Conservation (phyloP, 2,888 invertebrate species). For the Temnothorax ravouxi region DNA sequence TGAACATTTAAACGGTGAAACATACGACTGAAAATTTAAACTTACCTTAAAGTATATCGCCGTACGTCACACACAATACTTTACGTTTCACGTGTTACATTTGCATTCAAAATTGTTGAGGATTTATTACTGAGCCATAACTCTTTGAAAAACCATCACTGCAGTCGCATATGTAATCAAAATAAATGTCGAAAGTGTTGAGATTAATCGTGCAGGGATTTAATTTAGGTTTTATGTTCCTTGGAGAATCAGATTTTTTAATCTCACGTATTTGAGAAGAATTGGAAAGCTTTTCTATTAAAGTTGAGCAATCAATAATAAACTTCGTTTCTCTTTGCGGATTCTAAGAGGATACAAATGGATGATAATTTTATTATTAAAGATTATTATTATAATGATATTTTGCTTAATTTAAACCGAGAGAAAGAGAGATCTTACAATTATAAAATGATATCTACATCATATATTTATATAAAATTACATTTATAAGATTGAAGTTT, state of each 20-base stretch:
- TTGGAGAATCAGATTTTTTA: background rate
- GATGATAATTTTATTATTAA: background rate
- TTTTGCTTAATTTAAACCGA: background rate
- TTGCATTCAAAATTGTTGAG: background rate
- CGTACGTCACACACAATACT: background rate
- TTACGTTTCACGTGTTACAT: background rate
- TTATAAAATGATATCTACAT: background rate
- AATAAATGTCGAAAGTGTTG: background rate
- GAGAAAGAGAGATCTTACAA: background rate
- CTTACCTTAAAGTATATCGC: background rate
- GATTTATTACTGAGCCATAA: background rate
- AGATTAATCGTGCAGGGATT: background rate
- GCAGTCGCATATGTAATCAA: background rate
- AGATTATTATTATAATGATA: background rate
- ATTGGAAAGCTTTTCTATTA: background rate
- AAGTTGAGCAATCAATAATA: background rate
- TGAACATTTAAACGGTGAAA: slow-evolving; percentile 17
- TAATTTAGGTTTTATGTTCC: background rate
- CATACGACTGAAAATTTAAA: background rate
- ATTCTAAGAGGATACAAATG: background rate
- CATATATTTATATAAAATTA: background rate
- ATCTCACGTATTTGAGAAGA: background rate
- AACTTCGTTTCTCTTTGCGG: background rate
- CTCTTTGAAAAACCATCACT: background rate
- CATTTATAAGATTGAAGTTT: background rate